phyloP scores from a whole-genome alignment of 2,797 vertebrate genomes.

The Pyrocephalus nanus region DNA sequence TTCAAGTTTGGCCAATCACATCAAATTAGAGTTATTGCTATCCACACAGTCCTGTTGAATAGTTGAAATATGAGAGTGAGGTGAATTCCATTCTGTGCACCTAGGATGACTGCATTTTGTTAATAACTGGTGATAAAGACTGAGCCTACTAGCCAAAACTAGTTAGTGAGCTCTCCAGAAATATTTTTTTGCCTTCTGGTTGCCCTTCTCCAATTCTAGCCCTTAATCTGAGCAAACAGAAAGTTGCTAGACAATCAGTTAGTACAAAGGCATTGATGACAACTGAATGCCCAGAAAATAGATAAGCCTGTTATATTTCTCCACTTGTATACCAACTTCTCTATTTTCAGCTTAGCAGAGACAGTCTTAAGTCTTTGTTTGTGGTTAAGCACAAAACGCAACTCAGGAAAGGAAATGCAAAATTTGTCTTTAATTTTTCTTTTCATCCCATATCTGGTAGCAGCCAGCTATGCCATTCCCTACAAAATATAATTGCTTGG shows the following conservation, averaged over 20 bases:
- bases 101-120: neutral
- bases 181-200: neutral
- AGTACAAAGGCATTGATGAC: neutral
- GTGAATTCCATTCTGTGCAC: neutral
- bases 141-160: neutral
- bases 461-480: neutral
- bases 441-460: neutral
- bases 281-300: neutral
- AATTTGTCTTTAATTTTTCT: neutral
- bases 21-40: neutral
- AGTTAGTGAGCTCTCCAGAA: neutral
- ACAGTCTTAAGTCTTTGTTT: neutral
- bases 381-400: neutral
- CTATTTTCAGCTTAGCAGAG: neutral
- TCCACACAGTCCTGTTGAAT: neutral
- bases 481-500: neutral
- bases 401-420: neutral
- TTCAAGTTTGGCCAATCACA: neutral
- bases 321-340: neutral
- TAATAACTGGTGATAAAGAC: neutral
- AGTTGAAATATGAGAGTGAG: neutral
- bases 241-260: neutral
- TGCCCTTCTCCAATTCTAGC: neutral
- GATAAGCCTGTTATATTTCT: neutral
- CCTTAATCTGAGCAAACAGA: neutral